Evolutionary conservation across 2,113 vertebrate genomes (phyloP).

Genomic region (Heterotis niloticus): DNA sequence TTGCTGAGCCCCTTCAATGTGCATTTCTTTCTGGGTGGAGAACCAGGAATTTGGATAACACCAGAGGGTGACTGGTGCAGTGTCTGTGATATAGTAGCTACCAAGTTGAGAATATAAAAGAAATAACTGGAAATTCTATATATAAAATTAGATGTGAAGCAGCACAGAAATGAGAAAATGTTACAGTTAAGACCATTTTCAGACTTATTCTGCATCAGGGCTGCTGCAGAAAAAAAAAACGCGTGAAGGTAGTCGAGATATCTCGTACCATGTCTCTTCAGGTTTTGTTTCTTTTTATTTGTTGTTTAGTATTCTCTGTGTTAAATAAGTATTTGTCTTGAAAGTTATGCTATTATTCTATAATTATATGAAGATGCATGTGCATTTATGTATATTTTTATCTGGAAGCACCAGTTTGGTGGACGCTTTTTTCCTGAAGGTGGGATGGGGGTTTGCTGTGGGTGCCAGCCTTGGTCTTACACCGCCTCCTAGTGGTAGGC

Average conservation of each 20-base stretch:
- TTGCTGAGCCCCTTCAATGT: neutral
- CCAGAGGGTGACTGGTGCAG: neutral
- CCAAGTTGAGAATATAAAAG: neutral
- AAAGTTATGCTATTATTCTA: too few relatives aligned
- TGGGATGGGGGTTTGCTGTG: too few relatives aligned
- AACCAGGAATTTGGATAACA: neutral
- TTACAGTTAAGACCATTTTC: neutral
- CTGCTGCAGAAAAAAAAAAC: neutral
- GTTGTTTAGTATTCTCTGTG: too few relatives aligned
- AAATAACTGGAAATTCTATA: neutral
- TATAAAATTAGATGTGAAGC: neutral
- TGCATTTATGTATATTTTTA: too few relatives aligned
- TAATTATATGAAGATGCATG: too few relatives aligned
- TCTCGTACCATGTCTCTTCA: neutral
- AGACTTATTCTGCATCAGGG: neutral
- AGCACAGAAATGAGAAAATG: neutral
- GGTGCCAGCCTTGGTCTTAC: neutral
- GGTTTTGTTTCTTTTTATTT: neutral
- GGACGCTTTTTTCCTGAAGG: too few relatives aligned
- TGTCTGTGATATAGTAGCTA: conserved; percentile 2
- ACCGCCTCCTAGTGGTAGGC: neutral
- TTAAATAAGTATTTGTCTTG: too few relatives aligned
- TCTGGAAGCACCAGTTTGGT: too few relatives aligned
- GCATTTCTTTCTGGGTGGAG: neutral
- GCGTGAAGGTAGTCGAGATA: too few relatives aligned